Evolutionary conservation across 2,888 invertebrate genomes (phyloP).

Genomic region (Rhagonycha fulva): DNA sequence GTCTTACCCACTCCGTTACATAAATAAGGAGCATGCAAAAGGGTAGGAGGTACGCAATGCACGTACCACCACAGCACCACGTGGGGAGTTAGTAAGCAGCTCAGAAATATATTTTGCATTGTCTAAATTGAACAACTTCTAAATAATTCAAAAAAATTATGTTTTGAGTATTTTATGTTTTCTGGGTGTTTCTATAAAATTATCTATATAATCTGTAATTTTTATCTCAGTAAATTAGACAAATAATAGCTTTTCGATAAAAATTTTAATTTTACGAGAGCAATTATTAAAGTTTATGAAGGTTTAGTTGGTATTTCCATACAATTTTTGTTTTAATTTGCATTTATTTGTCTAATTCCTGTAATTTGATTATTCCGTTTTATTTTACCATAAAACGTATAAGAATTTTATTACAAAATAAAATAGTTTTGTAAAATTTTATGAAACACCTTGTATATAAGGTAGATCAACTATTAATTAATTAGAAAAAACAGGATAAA

Average conservation of each 20-base stretch:
- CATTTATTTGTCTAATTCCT: neutral
- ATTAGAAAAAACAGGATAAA: slow-evolving; percentile 16
- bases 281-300: too few species aligned
- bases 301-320: too few species aligned
- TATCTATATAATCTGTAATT: neutral
- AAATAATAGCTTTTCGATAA: neutral
- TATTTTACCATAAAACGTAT: neutral
- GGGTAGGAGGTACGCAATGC: slow-evolving; percentile 49
- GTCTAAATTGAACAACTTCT: slow-evolving; percentile 17
- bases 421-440: neutral
- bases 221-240: neutral
- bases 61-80: slow-evolving; percentile 56
- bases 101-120: slow-evolving; percentile 31
- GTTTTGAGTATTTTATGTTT: neutral
- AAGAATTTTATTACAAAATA: neutral
- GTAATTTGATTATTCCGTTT: neutral
- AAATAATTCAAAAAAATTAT: slow-evolving; percentile 9
- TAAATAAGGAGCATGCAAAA: slow-evolving; percentile 34
- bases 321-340: neutral
- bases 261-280: too few species aligned
- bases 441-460: slow-evolving; percentile 11
- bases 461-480: slow-evolving; percentile 22
- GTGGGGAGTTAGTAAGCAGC: slow-evolving; percentile 47
- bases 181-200: neutral
- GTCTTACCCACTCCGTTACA: slow-evolving; percentile 39